Percentiles rank a stretch among this genome's conserved stretches.
phyloP scores from a whole-genome alignment of 2,113 vertebrate species.

The Melanostigma gelatinosum region DNA sequence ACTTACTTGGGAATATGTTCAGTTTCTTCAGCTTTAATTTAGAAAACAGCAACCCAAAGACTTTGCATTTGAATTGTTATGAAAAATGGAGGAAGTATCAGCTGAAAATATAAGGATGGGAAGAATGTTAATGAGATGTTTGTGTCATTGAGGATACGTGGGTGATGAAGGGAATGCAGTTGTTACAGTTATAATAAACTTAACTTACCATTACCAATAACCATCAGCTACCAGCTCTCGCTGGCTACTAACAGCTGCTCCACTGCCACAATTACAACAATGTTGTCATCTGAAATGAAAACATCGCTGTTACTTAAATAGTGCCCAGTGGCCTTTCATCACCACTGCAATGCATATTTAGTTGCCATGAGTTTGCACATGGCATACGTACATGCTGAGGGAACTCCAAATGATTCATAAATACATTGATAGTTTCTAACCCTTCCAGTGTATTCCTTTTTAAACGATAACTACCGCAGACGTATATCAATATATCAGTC shows the following conservation, averaged over 20 bases:
- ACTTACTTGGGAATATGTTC: not conserved
- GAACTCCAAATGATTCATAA: not conserved
- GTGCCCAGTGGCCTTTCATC: not conserved
- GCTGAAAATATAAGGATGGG: not conserved
- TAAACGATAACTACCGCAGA: not conserved
- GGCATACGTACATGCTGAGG: not conserved
- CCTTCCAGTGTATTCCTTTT: slow-evolving; percentile 12
- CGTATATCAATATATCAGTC: not conserved
- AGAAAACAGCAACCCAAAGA: not conserved
- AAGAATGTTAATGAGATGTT: not conserved
- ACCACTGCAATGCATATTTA: not conserved
- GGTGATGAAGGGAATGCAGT: not conserved
- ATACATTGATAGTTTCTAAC: not conserved
- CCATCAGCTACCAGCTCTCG: not conserved
- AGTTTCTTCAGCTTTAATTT: not conserved
- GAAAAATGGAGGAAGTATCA: not conserved
- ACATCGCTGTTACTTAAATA: not conserved
- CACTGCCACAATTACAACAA: not conserved
- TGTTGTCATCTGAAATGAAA: not conserved
- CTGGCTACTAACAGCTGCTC: not conserved
- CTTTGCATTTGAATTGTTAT: not conserved
- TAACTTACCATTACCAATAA: not conserved
- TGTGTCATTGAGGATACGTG: not conserved
- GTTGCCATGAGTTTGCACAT: not conserved
- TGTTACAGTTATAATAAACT: not conserved